Percentiles rank a stretch among this genome's conserved stretches.
Evolutionary conservation across 2,113 vertebrate genomes (phyloP).

Genomic region (Brachyhypopomus occidentalis): DNA sequence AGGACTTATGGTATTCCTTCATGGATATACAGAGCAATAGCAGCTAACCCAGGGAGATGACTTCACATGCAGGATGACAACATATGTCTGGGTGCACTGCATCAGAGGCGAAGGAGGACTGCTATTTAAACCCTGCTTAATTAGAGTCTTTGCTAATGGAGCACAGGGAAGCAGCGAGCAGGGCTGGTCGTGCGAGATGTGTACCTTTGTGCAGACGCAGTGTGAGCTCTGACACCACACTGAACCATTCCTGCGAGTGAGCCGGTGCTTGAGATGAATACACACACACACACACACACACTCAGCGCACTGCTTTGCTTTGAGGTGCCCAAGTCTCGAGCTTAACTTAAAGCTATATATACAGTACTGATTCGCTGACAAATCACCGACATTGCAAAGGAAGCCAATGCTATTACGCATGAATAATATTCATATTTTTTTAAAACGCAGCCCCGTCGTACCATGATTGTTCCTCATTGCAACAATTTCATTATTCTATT

Average conservation of each 20-base stretch:
- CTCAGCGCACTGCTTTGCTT: conserved; percentile 20
- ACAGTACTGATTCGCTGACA: neutral
- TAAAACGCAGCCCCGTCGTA: neutral
- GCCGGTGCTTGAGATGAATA: conserved; percentile 52
- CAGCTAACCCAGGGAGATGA: neutral
- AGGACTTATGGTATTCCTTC: neutral
- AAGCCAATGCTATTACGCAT: neutral
- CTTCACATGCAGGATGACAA: neutral
- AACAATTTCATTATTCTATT: too few species aligned
- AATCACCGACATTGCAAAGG: neutral
- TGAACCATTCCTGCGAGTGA: conserved; percentile 60
- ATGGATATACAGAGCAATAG: neutral
- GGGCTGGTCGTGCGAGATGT: conserved; percentile 18
- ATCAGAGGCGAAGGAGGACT: neutral
- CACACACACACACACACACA: conserved; percentile 51
- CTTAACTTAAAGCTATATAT: neutral
- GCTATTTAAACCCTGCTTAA: neutral
- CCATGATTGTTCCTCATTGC: neutral
- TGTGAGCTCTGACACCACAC: conserved; percentile 65
- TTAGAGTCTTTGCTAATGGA: neutral
- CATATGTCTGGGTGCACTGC: neutral
- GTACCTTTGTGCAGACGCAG: conserved; percentile 62
- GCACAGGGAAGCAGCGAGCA: neutral
- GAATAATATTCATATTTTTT: neutral
- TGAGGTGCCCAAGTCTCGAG: neutral